A percentile compares a stretch with the other conserved stretches of the same genome.
These are phyloP conservation scores for Daphoenositta chrysoptera DNA, from an alignment of 2,113 vertebrate species.

Conservation along the genomic window DNA sequence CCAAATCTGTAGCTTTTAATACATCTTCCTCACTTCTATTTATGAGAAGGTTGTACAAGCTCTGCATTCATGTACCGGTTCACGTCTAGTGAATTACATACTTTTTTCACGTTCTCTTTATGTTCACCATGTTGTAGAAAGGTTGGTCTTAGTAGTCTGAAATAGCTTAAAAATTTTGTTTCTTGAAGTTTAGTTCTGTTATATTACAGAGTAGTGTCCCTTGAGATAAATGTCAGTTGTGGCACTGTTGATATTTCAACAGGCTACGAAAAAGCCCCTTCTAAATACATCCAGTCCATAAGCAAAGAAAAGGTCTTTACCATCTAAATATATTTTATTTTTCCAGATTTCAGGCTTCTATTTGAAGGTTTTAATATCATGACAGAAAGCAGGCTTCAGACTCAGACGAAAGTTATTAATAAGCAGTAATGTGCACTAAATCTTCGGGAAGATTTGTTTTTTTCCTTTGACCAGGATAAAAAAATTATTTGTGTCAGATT, in stretches of 20 bases:
- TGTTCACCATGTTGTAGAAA: neutral
- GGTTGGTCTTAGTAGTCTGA: neutral
- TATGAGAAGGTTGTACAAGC: neutral
- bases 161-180: neutral
- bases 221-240: neutral
- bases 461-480: neutral
- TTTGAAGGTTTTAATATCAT: neutral
- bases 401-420: neutral
- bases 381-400: neutral
- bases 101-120: neutral
- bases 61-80: neutral
- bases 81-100: neutral
- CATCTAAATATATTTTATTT: neutral
- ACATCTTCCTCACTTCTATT: neutral
- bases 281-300: neutral
- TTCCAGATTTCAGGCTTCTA: neutral
- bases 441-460: neutral
- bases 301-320: neutral
- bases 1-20: neutral
- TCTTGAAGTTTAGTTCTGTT: neutral
- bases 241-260: neutral
- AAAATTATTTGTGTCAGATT: neutral
- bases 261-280: neutral
- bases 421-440: neutral
- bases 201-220: neutral